phyloP scores from a whole-genome alignment of 2,888 invertebrate species.

The Trissolcus brochymenae region DNA sequence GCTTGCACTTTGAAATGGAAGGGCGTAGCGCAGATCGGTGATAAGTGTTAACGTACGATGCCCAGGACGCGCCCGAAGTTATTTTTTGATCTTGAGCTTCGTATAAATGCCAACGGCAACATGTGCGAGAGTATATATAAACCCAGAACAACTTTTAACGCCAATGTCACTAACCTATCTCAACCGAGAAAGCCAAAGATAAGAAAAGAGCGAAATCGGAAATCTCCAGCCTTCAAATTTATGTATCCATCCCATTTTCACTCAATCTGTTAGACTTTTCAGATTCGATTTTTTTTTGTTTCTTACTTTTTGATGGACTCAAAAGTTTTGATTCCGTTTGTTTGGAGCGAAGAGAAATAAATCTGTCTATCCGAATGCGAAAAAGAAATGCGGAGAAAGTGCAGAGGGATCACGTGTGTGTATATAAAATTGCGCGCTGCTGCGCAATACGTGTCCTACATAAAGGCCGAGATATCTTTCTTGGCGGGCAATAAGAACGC shows the following conservation, averaged over 20 bases:
- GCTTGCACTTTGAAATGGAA: conserved; percentile 47
- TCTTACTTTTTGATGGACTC: too few relatives aligned
- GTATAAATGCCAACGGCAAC: conserved; percentile 53
- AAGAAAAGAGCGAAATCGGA: too few relatives aligned
- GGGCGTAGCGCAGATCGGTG: conserved; percentile 54
- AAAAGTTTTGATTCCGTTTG: too few relatives aligned
- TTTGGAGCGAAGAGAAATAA: too few relatives aligned
- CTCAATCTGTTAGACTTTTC: conserved; percentile 1
- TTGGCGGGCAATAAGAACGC: conserved; percentile 50
- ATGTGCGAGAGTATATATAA: conserved; percentile 15
- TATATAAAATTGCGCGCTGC: conserved; percentile 10
- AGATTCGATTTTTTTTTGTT: conserved; percentile 1
- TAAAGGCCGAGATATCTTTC: conserved; percentile 29
- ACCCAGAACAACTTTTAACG: conserved; percentile 23
- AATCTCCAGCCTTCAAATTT: conserved; percentile 52
- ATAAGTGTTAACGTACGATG: conserved; percentile 58
- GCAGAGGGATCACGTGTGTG: conserved; percentile 11
- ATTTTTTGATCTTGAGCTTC: conserved; percentile 51
- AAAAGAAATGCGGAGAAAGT: conserved; percentile 51
- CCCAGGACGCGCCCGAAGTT: conserved; percentile 51
- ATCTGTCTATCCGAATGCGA: neutral
- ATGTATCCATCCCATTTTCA: conserved; percentile 62
- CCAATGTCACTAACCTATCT: conserved; percentile 46
- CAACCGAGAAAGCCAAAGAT: conserved; percentile 16
- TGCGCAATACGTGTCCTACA: conserved; percentile 39